Evolutionary conservation across 2,888 invertebrate genomes (phyloP), one percentile per base, ranked within the genome.

Genomic region (Aleiodes leptofemur): DNA sequence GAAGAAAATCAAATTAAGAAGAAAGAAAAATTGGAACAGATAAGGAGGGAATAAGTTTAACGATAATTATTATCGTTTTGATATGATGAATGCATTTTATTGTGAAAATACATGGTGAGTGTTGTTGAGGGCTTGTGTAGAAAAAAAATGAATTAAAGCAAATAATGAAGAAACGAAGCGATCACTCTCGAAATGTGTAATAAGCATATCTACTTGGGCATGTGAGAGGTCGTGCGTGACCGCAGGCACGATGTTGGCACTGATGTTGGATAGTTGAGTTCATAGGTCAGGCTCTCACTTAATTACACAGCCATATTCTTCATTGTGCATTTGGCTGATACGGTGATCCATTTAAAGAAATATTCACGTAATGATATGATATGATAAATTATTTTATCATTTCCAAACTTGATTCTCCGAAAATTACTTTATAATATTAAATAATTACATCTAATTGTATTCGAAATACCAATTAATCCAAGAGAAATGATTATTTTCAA

Each of bases 261-360:
- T 64, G 38, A 43, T 50, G 68, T 51, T 34, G 68, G 29, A 51
- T 68, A 51, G 68, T 51, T 48, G 50, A 23, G 75, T 73, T 78
- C 77, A 56, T 56, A 78, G 76, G 75, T 78, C 76, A 59, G 69
- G 53, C 73, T 75, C 76, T 79, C 77, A 75, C 77, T 77, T 75
- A 79, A 79, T 77, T 79, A 74, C 72, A 77, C 38, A 66, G 50
- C 38, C 57, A 76, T 74, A 79, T 72, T 43, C 57, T 50, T 61
- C 64, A 61, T 61, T 61, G 23, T 34, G 34, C 34, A n/a, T 34
- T 34, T 43, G 38, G 5, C 38, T 43, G 43, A 61, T 61, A 38
- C n/a, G 6, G 14, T 61, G 16, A 38, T 61, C 43, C 6, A 61
- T 16, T n/a, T 38, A 5, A 13, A 57, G 57, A 57, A 57, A 57